Evolutionary conservation across 2,888 invertebrate genomes (phyloP).

Genomic region (Isoperla grammatica): DNA sequence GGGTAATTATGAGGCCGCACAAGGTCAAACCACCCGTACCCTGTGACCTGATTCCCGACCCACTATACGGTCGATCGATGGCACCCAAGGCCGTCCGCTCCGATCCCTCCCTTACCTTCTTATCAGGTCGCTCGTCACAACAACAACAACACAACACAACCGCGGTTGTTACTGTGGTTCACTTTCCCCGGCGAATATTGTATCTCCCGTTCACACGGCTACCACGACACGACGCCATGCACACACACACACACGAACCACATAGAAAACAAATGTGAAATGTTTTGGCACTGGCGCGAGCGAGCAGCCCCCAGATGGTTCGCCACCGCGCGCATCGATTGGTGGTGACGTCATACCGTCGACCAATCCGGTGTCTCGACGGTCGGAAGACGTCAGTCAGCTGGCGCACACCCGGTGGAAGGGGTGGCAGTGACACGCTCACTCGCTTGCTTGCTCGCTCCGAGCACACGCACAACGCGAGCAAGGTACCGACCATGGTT

Average conservation of each 20-base stretch:
- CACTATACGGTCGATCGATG: neutral
- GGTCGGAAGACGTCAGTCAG: conserved; percentile 11
- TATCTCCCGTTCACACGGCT: too few species aligned
- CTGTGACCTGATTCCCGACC: conserved; percentile 9
- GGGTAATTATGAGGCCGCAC: conserved; percentile 6
- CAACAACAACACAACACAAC: neutral
- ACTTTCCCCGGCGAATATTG: too few species aligned
- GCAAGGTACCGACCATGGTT: too few species aligned
- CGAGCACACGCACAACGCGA: too few species aligned
- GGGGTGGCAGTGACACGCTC: conserved; percentile 5
- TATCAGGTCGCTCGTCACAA: neutral
- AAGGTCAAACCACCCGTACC: conserved; percentile 10
- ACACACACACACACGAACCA: neutral
- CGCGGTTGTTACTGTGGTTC: neutral
- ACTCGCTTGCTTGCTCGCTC: too few species aligned
- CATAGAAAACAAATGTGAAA: neutral
- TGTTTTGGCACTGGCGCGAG: neutral
- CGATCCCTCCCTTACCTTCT: neutral
- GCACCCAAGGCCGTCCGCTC: neutral
- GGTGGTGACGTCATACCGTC: conserved; percentile 23
- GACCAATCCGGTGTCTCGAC: neutral
- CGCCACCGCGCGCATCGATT: conserved; percentile 22
- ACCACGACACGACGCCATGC: neutral
- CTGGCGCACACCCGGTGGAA: conserved; percentile 13
- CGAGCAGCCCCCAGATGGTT: conserved; percentile 8